Evolutionary conservation across 2,797 vertebrate species (phyloP).

Genomic region (Thunnus albacares): DNA sequence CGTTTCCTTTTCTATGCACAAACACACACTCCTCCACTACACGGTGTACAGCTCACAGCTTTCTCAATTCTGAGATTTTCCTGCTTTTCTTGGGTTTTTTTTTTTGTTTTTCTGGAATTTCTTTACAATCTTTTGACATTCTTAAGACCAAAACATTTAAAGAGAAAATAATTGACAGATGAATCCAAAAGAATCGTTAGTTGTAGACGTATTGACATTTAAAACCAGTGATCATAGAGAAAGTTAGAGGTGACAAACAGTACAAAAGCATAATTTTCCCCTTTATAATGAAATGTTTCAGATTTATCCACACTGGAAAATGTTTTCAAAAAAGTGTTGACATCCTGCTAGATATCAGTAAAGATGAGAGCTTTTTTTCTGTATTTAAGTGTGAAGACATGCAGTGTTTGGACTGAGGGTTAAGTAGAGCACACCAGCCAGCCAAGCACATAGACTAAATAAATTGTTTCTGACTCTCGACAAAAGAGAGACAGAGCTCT

Average conservation of each 20-base stretch:
- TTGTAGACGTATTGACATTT: not conserved
- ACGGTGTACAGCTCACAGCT: no score
- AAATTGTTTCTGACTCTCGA: slow-evolving; percentile 60
- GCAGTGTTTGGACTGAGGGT: slow-evolving; percentile 54
- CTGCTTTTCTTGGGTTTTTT: no score
- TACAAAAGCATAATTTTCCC: slow-evolving; percentile 16
- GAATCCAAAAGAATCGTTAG: not conserved
- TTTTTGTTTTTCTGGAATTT: not conserved
- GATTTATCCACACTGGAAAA: slow-evolving; percentile 28
- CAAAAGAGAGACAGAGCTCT: slow-evolving; percentile 25
- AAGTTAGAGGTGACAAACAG: slow-evolving; percentile 5
- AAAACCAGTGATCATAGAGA: not conserved
- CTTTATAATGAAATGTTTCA: slow-evolving; percentile 20
- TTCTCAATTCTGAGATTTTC: no score
- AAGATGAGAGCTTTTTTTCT: slow-evolving; percentile 25
- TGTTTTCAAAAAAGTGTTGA: slow-evolving; percentile 20
- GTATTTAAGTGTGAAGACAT: slow-evolving; percentile 30
- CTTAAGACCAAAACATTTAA: not conserved
- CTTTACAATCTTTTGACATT: no score
- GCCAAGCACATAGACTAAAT: slow-evolving; percentile 65
- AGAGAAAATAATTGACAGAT: no score
- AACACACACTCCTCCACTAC: no score
- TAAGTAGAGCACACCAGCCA: slow-evolving; percentile 66
- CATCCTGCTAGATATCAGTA: slow-evolving; percentile 27
- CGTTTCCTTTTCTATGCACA: no score